Evolutionary conservation across 2,113 vertebrate genomes (phyloP).

Genomic region (Archilochus colubris): DNA sequence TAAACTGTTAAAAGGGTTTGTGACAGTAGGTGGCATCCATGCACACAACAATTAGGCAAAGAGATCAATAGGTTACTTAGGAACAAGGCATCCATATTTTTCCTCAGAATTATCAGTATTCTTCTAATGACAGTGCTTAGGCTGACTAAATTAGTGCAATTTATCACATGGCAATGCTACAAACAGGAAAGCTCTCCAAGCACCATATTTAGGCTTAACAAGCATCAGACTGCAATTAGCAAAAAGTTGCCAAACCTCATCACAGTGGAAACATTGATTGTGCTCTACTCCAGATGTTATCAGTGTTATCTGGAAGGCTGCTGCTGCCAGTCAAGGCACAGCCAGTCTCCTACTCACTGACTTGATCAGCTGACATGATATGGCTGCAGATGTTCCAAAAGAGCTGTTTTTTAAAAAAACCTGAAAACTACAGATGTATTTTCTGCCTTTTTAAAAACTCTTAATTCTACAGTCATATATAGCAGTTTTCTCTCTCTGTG

Average conservation of each 20-base stretch:
- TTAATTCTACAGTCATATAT: fast-evolving
- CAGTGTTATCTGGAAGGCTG: neutral
- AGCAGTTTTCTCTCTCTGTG: neutral
- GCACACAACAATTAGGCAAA: neutral
- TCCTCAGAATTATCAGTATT: neutral
- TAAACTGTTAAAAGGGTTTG: neutral
- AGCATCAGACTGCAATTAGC: neutral
- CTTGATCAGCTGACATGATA: neutral
- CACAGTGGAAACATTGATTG: neutral
- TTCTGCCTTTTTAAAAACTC: neutral
- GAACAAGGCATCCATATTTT: neutral
- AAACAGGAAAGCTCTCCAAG: neutral
- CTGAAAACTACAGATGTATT: neutral
- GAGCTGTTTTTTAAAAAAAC: neutral
- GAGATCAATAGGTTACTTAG: neutral
- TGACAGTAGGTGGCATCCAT: neutral
- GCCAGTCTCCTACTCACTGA: neutral
- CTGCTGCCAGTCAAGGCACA: constrained; percentile 13
- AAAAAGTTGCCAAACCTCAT: neutral
- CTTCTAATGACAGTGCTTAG: neutral
- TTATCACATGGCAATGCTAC: neutral
- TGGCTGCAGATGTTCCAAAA: neutral
- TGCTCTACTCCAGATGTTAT: constrained; percentile 9
- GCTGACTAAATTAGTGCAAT: neutral
- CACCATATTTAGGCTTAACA: neutral